A percentile compares a stretch with the other conserved stretches of the same genome.
Evolutionary conservation across 2,797 vertebrate species (phyloP).

Genomic region (Eulemur mongoz): DNA sequence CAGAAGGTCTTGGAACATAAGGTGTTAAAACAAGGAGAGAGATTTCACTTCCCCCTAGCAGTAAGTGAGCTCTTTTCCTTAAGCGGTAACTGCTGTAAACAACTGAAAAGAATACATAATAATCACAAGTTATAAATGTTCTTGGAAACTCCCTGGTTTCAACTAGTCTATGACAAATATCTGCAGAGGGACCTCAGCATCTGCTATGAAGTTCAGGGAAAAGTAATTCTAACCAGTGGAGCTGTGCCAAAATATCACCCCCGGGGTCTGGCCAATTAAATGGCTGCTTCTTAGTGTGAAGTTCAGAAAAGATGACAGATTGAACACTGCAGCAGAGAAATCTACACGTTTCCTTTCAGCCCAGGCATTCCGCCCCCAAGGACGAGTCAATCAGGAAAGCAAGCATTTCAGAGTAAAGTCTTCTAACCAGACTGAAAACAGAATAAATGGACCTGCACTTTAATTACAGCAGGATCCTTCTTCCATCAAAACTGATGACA

Average conservation of each 20-base stretch:
- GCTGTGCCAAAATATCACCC: slow-evolving; percentile 68
- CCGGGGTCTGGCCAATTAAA: slow-evolving; percentile 68
- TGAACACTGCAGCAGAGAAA: slow-evolving; percentile 57
- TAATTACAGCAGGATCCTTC: slow-evolving; percentile 53
- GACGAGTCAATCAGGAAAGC: slow-evolving; percentile 64
- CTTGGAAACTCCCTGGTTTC: slow-evolving; percentile 72
- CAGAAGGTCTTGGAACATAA: neutral
- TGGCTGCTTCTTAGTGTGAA: slow-evolving; percentile 56
- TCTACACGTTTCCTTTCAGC: slow-evolving; percentile 50
- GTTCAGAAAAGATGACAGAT: slow-evolving; percentile 64
- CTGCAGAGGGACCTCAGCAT: slow-evolving; percentile 67
- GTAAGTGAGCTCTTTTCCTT: slow-evolving; percentile 51
- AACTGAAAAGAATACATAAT: slow-evolving; percentile 71
- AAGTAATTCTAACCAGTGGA: slow-evolving; percentile 71
- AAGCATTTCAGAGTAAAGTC: slow-evolving; percentile 52
- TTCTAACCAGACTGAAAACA: slow-evolving; percentile 49
- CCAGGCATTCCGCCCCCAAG: slow-evolving; percentile 50
- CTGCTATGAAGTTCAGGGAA: slow-evolving; percentile 71
- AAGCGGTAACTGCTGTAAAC: slow-evolving; percentile 59
- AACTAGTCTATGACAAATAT: slow-evolving; percentile 69
- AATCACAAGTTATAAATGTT: slow-evolving; percentile 71
- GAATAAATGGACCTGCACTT: slow-evolving; percentile 44
- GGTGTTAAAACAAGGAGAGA: neutral
- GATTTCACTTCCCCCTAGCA: neutral
- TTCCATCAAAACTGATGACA: slow-evolving; percentile 59